Evolutionary conservation across 1,140 invertebrate genomes (phyloP), one percentile per base, ranked within the genome.

Genomic region (Drosophila busckii): DNA sequence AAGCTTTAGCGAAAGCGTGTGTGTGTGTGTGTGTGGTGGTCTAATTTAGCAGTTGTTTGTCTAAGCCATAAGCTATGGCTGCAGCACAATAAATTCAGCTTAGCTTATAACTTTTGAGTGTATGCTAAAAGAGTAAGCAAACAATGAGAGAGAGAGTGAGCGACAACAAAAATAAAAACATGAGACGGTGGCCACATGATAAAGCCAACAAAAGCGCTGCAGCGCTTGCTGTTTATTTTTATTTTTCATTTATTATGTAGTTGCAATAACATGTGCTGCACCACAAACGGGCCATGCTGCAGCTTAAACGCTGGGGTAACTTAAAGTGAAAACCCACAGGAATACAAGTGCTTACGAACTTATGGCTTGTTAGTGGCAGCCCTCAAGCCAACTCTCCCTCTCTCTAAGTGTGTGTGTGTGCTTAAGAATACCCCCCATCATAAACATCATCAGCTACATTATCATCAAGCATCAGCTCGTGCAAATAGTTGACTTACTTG

Each of bases 401-500:
- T 25, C 7, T 42, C 15, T 4, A 20, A 2, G 9, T 20, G 9
- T 19, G 22, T 49, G 35, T 25, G 2, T 48, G 13, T 31, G 13
- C 16, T 2, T 41, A 25, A 20, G 16, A 19, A 28, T 42, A 28
- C 46, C 38, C 17, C n/a, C n/a, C n/a, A n/a, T n/a, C 38, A 29
- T 16, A 19, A 20, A 9, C 48, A 52, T 28, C 48, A 29, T n/a
- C n/a, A 29, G 6, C 17, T 19, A 10, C 37, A 53, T 20, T 31
- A 20, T 26, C 22, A 53, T 22, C 41, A 31, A 58, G 35, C 54
- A 31, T 17, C 26, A 41, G 40, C 19, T 25, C 64, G 41, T 76
- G 71, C 66, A 76, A 70, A 68, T 66, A 70, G 54, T 76, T 61
- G 34, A 69, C 32, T 37, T 50, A 46, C 13, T 22, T 63, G 25